Evolutionary conservation across 2,888 invertebrate genomes (phyloP), one percentile per base, ranked within the genome.

Genomic region (Clostera curtula): DNA sequence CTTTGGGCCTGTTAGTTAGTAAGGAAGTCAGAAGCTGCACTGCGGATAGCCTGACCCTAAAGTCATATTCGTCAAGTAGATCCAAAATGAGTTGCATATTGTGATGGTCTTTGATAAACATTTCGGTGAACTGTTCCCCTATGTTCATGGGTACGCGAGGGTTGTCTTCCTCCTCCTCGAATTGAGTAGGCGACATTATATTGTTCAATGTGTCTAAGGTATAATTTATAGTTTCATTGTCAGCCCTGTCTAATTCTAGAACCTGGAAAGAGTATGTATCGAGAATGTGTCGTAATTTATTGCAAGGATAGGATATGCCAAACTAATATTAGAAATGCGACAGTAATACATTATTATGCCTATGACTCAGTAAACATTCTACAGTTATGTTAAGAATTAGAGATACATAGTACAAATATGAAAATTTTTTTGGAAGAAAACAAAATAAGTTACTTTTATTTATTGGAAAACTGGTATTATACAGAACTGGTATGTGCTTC

Each of bases 61-160:
- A 98, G 65, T 98, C 97, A 72, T 94, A 97, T 65, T 98, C 98
- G 68, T 97, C 97, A 23, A 98, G 75, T 33, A 96, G 88, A 31
- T 92, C 89, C 44, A 98, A 75, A 0, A 97, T 85, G 12, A 95
- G 69, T 23, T 90, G 87, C 5, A 97, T 90, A 69, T 95, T 95
- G 45, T 96, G 93, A 10, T 89, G 80, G 49, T 91, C 91, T 70
- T 98, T 98, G 15, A 97, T 92, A 67, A 97, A 97, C 88, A 98
- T 97, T 79, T 98, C 98, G 0, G 98, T 97, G 69, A 98, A 98
- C 58, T 96, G 95, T 60, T 93, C 93, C 1, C 96, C 96, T 12
- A 96, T 89, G 64, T 93, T 92, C 32, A 88, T 85, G 22, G 85
- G 86, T 1, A 88, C 85, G 17, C 77, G 79, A 0, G 88, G 88